These are phyloP conservation scores for Synergus itoensis DNA, from an alignment of 2,888 invertebrate species.

Conservation along the genomic window DNA sequence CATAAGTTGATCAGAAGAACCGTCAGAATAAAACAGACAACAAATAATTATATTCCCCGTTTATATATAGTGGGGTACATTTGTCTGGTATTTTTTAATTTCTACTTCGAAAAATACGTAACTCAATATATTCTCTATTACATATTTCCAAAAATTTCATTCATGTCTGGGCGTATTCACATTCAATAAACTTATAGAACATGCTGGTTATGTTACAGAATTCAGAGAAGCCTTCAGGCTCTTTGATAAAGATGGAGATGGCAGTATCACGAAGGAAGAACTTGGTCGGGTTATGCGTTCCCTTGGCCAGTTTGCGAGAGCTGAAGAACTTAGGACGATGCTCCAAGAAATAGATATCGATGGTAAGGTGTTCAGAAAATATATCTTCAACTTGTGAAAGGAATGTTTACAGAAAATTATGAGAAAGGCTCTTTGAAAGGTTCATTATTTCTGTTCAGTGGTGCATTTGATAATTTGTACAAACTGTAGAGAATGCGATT, in stretches of 20 bases:
- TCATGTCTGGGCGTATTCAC: not conserved
- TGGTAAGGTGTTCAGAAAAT: conserved; percentile 78
- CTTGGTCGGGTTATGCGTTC: conserved; percentile 92
- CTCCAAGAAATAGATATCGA: conserved; percentile 90
- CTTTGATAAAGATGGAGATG: conserved; percentile 93
- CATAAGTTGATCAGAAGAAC: not conserved
- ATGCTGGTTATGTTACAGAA: conserved; percentile 79
- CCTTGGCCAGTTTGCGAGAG: conserved; percentile 91
- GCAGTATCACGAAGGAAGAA: conserved; percentile 92
- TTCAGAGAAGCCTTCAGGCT: conserved; percentile 92
- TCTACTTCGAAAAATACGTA: too few species aligned
- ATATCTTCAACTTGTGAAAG: not conserved
- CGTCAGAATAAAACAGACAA: not conserved
- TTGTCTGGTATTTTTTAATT: too few species aligned
- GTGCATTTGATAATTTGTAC: not conserved
- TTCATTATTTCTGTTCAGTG: conserved; percentile 37
- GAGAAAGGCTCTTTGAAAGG: not conserved
- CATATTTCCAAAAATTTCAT: not conserved
- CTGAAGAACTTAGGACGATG: conserved; percentile 93
- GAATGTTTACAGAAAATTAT: not conserved
- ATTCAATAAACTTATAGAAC: not conserved
- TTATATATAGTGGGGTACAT: too few species aligned
- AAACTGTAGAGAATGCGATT: not conserved
- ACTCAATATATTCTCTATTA: too few species aligned
- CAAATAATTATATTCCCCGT: not conserved